Evolutionary conservation across 1,140 invertebrate genomes (phyloP).

Genomic region (Amyelois transitella): DNA sequence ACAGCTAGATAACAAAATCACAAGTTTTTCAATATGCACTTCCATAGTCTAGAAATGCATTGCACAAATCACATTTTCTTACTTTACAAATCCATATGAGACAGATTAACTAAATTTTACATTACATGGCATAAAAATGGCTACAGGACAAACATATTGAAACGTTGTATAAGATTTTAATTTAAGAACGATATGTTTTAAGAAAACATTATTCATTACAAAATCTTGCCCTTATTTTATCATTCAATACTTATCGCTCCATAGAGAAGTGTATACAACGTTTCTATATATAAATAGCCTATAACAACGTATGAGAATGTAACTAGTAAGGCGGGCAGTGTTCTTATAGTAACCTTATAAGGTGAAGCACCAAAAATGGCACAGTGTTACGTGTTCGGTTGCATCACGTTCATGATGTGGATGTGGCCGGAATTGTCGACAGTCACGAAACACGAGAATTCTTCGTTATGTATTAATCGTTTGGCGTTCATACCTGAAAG

Average conservation of each 20-base stretch:
- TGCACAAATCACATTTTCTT: background rate
- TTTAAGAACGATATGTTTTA: too few species aligned
- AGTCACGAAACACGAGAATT: constrained; percentile 61
- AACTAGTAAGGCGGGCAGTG: background rate
- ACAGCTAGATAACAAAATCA: background rate
- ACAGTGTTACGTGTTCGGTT: constrained; percentile 16
- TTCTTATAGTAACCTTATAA: background rate
- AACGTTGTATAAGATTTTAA: background rate
- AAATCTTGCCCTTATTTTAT: too few species aligned
- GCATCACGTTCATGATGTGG: constrained; percentile 59
- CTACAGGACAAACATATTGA: background rate
- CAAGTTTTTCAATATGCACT: background rate
- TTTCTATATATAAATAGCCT: background rate
- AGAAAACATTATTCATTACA: too few species aligned
- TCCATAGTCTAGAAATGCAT: background rate
- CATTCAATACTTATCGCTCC: background rate
- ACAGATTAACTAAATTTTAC: background rate
- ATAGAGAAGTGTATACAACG: background rate
- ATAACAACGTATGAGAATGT: background rate
- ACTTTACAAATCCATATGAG: background rate
- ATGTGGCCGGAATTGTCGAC: constrained; percentile 60
- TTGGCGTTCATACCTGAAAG: constrained; percentile 57
- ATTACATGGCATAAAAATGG: background rate
- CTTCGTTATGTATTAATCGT: constrained; percentile 47
- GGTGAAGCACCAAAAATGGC: background rate